Percentiles rank a stretch among this genome's conserved stretches.
phyloP scores from a whole-genome alignment of 2,797 vertebrate species.

The Merluccius polli region DNA sequence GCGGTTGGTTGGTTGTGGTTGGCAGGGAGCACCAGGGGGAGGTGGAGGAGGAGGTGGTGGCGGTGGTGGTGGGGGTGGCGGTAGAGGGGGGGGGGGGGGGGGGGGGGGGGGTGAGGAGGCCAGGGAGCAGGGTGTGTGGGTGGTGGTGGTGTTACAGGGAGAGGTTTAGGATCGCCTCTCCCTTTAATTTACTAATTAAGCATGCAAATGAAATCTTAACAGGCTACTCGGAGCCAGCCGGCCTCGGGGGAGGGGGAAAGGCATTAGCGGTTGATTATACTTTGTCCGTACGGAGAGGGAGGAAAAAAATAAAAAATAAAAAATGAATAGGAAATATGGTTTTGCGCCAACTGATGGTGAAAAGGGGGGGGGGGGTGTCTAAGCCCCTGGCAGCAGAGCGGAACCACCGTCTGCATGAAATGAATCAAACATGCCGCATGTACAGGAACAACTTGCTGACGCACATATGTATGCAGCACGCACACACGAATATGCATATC shows the following conservation, averaged over 20 bases:
- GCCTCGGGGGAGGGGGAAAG: constrained; percentile 67
- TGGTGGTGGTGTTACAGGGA: constrained; percentile 54
- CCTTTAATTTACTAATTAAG: constrained; percentile 82
- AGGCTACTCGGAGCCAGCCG: constrained; percentile 71
- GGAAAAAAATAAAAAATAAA: constrained; percentile 31
- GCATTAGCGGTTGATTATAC: constrained; percentile 75
- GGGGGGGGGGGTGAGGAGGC: constrained; percentile 16
- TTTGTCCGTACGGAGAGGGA: constrained; percentile 58
- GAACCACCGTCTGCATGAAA: constrained; percentile 30
- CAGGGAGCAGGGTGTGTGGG: constrained; percentile 30
- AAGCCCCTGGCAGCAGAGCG: constrained; percentile 48
- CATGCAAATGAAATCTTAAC: constrained; percentile 84
- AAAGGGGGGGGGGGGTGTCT: constrained; percentile 25
- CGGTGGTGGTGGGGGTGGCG: constrained; percentile 9
- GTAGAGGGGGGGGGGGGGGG: background rate
- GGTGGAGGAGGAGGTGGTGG: constrained; percentile 46
- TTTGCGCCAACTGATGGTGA: constrained; percentile 62
- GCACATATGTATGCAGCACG: constrained; percentile 7
- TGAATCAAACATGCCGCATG: background rate
- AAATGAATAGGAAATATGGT: constrained; percentile 58
- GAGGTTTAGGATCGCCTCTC: constrained; percentile 69
- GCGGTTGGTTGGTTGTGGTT: constrained; percentile 61
- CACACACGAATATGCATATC: background rate
- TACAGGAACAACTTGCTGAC: background rate
- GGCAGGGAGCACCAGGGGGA: constrained; percentile 58